phyloP scores from a whole-genome alignment of 2,113 vertebrate species.

The Emydura subglobosa region DNA sequence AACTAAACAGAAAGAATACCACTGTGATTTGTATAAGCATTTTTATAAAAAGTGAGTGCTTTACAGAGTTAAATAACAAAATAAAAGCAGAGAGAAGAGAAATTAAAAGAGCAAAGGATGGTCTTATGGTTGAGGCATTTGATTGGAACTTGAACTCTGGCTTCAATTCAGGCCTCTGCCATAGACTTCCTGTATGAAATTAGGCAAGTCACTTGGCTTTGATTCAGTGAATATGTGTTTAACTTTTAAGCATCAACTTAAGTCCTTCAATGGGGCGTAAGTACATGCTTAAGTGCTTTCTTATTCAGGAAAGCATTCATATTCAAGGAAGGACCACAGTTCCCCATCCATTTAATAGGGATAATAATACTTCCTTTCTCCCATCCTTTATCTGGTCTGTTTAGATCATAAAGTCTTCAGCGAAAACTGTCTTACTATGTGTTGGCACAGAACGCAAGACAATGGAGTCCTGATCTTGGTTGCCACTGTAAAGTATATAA shows the following conservation, averaged over 20 bases:
- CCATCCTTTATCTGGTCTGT: conserved; percentile 12
- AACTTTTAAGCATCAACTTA: neutral
- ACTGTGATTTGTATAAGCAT: neutral
- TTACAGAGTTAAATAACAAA: neutral
- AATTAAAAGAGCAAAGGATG: neutral
- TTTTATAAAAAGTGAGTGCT: neutral
- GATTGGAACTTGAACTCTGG: neutral
- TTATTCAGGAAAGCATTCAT: conserved; percentile 46
- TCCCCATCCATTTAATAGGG: conserved; percentile 34
- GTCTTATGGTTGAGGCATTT: neutral
- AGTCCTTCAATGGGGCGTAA: neutral
- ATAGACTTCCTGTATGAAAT: neutral
- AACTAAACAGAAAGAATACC: neutral
- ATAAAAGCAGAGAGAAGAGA: neutral
- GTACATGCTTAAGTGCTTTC: conserved; percentile 23
- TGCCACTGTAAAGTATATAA: neutral
- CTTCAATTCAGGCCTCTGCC: neutral
- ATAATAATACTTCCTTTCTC: neutral
- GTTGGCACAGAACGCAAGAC: neutral
- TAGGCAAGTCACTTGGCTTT: neutral
- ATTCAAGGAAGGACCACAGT: conserved; percentile 45
- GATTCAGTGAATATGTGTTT: neutral
- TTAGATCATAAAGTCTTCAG: neutral
- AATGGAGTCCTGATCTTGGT: neutral
- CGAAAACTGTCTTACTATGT: neutral